phyloP scores from a whole-genome alignment of 2,888 invertebrate species.

The Didymodactylos carnosus region DNA sequence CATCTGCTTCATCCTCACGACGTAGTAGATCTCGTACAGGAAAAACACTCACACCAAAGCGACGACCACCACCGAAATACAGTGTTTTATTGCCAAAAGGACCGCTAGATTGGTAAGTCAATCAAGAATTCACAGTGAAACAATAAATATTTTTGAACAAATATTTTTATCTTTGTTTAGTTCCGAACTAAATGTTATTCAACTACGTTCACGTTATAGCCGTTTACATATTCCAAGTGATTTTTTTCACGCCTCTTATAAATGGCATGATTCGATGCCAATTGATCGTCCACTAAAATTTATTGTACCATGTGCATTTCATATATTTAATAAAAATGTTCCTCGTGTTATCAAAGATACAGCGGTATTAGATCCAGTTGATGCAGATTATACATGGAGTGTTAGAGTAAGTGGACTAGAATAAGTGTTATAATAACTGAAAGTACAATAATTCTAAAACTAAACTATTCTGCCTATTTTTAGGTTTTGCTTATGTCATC shows the following conservation, averaged over 20 bases:
- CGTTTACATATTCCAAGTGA: slow-evolving; percentile 8
- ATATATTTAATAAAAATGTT: slow-evolving; percentile 5
- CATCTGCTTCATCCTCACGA: background rate
- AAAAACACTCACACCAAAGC: background rate
- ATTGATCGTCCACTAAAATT: slow-evolving; percentile 2
- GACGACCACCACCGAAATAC: background rate
- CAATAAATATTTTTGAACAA: background rate
- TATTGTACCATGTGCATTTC: slow-evolving; percentile 7
- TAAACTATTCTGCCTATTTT: too few species aligned
- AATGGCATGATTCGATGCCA: slow-evolving; percentile 5
- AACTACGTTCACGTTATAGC: slow-evolving; percentile 1
- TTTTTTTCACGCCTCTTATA: background rate
- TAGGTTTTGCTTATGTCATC: slow-evolving; percentile 6
- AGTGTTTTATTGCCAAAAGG: background rate
- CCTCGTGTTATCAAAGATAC: background rate
- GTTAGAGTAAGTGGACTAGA: background rate
- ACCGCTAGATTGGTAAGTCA: background rate
- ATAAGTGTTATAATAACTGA: too few species aligned
- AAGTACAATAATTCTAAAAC: too few species aligned
- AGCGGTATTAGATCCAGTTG: background rate
- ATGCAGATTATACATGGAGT: slow-evolving; percentile 9
- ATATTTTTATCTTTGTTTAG: background rate
- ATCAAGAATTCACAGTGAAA: too few species aligned
- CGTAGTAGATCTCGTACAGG: background rate
- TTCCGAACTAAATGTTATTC: background rate